These are phyloP conservation scores for Pelosia muscerda DNA, from an alignment of 2,888 invertebrate genomes.

Conservation along the genomic window DNA sequence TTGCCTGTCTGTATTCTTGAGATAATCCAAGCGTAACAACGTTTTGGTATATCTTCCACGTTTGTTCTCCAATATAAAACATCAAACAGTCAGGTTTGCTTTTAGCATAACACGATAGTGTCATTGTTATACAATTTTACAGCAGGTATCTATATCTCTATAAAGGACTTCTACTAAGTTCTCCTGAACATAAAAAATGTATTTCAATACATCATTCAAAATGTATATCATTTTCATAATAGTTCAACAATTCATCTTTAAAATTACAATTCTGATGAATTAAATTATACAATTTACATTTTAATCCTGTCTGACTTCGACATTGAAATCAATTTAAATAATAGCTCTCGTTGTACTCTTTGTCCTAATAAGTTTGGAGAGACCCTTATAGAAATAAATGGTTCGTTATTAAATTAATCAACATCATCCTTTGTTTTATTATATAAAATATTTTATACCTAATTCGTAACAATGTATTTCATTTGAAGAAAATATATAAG, in stretches of 20 bases:
- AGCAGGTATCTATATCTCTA: background rate
- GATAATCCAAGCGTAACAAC: background rate
- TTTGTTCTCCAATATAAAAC: background rate
- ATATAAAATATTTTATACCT: slow-evolving; percentile 1
- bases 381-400: slow-evolving; percentile 14
- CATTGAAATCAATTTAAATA: slow-evolving; percentile 30
- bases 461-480: background rate
- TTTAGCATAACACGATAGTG: background rate
- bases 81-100: no score
- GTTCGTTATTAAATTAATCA: slow-evolving; percentile 13
- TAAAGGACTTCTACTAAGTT: background rate
- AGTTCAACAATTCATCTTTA: slow-evolving; percentile 19
- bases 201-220: background rate
- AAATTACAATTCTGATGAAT: slow-evolving; percentile 26
- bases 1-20: background rate
- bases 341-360: slow-evolving; percentile 28
- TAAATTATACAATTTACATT: slow-evolving; percentile 38
- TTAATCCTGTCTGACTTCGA: slow-evolving; percentile 21
- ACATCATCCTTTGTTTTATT: background rate
- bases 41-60: background rate
- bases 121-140: background rate
- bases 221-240: slow-evolving; percentile 9
- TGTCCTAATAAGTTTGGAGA: slow-evolving; percentile 21
- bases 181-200: background rate
- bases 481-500: no score